These are phyloP conservation scores for Aurelia aurita DNA, from an alignment of 30 jellyfish, hydroid and myxozoan genomes.

Conservation along the genomic window DNA sequence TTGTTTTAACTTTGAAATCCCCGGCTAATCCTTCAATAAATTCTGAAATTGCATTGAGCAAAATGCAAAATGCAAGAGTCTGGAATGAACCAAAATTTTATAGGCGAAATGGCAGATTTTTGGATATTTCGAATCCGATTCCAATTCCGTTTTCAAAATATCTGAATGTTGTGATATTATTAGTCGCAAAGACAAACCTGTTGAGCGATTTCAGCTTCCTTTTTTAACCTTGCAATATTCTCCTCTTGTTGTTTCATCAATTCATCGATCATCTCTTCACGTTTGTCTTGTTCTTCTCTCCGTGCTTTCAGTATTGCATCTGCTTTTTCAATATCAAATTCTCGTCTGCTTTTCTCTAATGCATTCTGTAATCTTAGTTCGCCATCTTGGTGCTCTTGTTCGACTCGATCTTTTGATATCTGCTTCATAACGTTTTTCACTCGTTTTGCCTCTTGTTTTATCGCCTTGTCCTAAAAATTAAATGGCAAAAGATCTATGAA, in stretches of 20 bases:
- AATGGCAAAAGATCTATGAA: neutral
- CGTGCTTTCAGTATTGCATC: constrained; percentile 21
- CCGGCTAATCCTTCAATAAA: no score
- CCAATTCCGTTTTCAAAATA: no score
- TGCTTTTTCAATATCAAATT: constrained; percentile 36
- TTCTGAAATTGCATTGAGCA: no score
- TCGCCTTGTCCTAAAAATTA: neutral
- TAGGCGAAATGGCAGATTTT: no score
- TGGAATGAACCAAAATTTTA: no score
- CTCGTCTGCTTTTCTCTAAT: constrained; percentile 11
- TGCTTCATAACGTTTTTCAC: constrained; percentile 32
- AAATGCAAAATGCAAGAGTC: no score
- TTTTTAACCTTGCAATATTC: constrained; percentile 14
- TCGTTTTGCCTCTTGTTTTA: constrained; percentile 45
- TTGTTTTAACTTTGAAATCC: no score
- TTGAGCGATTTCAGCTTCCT: constrained; percentile 25
- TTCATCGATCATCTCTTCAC: constrained; percentile 14
- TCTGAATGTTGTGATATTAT: no score
- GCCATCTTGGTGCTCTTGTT: constrained; percentile 59
- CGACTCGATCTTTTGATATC: constrained; percentile 41
- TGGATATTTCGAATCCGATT: no score
- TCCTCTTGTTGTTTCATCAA: constrained; percentile 41
- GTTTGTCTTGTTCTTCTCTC: constrained; percentile 37
- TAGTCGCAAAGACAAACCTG: constrained; percentile 49
- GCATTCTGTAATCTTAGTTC: constrained; percentile 23